Conservation (phyloP, 2,888 invertebrate species). For the Eudasyphora cyanicolor region DNA sequence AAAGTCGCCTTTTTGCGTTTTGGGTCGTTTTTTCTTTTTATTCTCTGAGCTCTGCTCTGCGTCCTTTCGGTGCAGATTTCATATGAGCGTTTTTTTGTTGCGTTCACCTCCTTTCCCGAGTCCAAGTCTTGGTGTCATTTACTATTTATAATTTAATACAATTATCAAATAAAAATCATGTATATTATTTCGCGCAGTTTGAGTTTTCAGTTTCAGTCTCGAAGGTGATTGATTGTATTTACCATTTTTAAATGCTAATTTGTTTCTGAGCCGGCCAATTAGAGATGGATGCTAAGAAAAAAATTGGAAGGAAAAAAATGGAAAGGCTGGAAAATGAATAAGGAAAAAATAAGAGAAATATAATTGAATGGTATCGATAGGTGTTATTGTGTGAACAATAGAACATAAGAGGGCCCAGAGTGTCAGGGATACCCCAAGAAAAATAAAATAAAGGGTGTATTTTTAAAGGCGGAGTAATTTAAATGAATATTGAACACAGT, state of each 20-base stretch:
- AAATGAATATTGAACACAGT: too few species aligned
- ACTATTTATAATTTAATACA: conserved; percentile 70
- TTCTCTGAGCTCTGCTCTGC: conserved; percentile 57
- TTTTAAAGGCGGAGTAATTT: too few species aligned
- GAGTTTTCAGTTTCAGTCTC: background rate
- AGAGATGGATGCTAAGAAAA: too few species aligned
- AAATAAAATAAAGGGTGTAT: too few species aligned
- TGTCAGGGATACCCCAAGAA: too few species aligned
- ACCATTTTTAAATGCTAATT: conserved; percentile 68
- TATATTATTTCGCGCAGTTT: conserved; percentile 63
- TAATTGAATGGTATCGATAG: too few species aligned
- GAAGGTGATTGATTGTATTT: conserved; percentile 63
- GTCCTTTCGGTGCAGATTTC: conserved; percentile 24
- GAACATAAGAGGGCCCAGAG: too few species aligned
- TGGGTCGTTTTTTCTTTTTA: conserved; percentile 42
- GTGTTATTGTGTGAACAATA: too few species aligned
- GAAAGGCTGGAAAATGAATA: too few species aligned
- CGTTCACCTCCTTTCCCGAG: background rate
- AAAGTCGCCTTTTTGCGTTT: conserved; percentile 36
- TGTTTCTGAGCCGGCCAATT: conserved; percentile 58
- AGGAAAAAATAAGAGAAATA: too few species aligned
- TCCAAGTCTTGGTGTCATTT: conserved; percentile 62
- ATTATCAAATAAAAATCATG: conserved; percentile 70
- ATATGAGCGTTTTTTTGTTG: conserved; percentile 13
- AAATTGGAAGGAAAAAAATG: too few species aligned